Conservation (phyloP, 2,888 invertebrate species). For the Chaetogeoica ovagalla region DNA sequence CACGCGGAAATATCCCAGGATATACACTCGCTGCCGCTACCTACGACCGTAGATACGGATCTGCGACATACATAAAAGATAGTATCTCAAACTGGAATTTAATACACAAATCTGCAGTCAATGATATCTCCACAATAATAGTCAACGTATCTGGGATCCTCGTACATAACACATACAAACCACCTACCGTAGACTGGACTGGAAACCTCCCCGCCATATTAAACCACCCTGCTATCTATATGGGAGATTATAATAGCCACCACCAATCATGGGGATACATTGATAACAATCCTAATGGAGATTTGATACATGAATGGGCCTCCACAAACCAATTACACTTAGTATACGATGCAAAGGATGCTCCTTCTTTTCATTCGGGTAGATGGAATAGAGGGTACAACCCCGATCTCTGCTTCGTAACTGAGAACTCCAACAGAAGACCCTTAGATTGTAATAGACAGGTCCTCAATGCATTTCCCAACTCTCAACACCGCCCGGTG, state of each 20-base stretch:
- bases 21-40: not conserved
- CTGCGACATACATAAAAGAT: not conserved
- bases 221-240: not conserved
- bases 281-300: not conserved
- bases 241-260: not conserved
- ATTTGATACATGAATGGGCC: not conserved
- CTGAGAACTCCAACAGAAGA: not conserved
- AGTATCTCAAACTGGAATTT: not conserved
- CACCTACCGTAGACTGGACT: not conserved
- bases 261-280: constrained; percentile 1
- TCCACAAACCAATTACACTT: not conserved
- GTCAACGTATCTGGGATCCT: not conserved
- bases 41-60: not conserved
- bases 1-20: not conserved
- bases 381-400: constrained; percentile 5
- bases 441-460: not conserved
- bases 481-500: not conserved
- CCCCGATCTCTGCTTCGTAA: constrained; percentile 1
- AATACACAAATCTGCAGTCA: not conserved
- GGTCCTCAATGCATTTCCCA: constrained; percentile 3
- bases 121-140: not conserved
- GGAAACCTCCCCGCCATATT: not conserved
- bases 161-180: not conserved
- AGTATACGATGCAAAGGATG: not conserved
- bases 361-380: not conserved